Evolutionary conservation across 2,888 invertebrate species (phyloP), one percentile per base, ranked within the genome.

Genomic region (Tuberolachnus salignus): DNA sequence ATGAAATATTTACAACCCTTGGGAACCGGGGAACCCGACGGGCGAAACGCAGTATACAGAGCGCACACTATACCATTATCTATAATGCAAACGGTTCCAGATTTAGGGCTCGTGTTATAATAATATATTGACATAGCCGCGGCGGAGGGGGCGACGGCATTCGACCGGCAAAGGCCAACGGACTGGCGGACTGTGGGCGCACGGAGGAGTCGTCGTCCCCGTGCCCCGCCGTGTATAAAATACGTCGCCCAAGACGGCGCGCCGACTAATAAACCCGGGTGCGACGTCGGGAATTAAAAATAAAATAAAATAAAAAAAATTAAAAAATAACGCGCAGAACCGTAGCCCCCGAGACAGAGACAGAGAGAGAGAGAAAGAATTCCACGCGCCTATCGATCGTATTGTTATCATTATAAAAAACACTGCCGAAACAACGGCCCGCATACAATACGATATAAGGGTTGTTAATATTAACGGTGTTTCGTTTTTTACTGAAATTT

Each of bases 1-100:
- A 78, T 78, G 75, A 78, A 78, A 78, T 78, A 78, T 78, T 78
- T 78, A 78, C 75, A 67, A 59, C 75, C 75, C 75, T 16, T 0
- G 75, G 75, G 75, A 78, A 64, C 67, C 59, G 34, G 19, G n/a
- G 21, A 59, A 67, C 57, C 67, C 75, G 23, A n/a, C 46, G 55
- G 6, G 34, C 34, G 34, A 4, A 26, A 74, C 55, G 44, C 55
- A 44, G n/a, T 16, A 59, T 19, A 72, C 67, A 46, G 21, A 14
- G 57, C 34, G 49, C 46, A 34, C 46, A 49, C 49, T 21, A 6
- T 67, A 19, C 49, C 44, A n/a, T 46, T 57, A 78, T 78, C 66
- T 78, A 78, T 78, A 69, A 78, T 78, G 55, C 67, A 78, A 59
- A 6, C 75, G 66, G 67, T 67, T 67, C 67, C 75, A 78, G 75